Evolutionary conservation across 1,140 invertebrate species (phyloP).

Genomic region (Drosophila neocordata): DNA sequence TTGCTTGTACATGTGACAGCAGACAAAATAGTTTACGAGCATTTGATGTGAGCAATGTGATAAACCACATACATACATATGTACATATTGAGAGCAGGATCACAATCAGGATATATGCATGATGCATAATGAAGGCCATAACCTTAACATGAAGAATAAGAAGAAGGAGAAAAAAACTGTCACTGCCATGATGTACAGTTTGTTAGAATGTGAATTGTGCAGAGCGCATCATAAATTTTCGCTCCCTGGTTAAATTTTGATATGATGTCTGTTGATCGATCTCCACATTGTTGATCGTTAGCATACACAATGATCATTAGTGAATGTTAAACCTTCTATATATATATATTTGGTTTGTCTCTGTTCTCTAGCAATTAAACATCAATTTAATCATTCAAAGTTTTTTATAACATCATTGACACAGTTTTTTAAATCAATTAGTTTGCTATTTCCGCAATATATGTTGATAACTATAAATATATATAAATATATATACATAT

Average conservation of each 20-base stretch:
- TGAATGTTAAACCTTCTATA: no score
- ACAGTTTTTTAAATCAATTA: slow-evolving; percentile 42
- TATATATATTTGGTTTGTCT: no score
- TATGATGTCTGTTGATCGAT: no score
- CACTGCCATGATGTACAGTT: slow-evolving; percentile 75
- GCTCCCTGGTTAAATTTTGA: slow-evolving; percentile 11
- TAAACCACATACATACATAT: slow-evolving; percentile 40
- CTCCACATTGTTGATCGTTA: background rate
- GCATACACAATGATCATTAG: no score
- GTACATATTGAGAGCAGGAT: background rate
- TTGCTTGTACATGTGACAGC: no score
- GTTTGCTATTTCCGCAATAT: slow-evolving; percentile 36
- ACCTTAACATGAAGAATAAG: no score
- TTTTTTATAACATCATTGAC: slow-evolving; percentile 35
- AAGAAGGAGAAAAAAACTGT: slow-evolving; percentile 43
- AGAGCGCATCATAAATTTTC: slow-evolving; percentile 75
- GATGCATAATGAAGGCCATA: slow-evolving; percentile 1
- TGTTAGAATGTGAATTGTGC: slow-evolving; percentile 82
- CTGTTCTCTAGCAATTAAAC: background rate
- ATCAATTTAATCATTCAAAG: no score
- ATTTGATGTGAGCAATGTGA: slow-evolving; percentile 61
- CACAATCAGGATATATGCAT: background rate
- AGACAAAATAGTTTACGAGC: slow-evolving; percentile 80
- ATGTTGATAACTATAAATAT: no score
- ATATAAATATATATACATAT: slow-evolving; percentile 21